Evolutionary conservation across 2,888 invertebrate species (phyloP).

Genomic region (Conomelus anceps): DNA sequence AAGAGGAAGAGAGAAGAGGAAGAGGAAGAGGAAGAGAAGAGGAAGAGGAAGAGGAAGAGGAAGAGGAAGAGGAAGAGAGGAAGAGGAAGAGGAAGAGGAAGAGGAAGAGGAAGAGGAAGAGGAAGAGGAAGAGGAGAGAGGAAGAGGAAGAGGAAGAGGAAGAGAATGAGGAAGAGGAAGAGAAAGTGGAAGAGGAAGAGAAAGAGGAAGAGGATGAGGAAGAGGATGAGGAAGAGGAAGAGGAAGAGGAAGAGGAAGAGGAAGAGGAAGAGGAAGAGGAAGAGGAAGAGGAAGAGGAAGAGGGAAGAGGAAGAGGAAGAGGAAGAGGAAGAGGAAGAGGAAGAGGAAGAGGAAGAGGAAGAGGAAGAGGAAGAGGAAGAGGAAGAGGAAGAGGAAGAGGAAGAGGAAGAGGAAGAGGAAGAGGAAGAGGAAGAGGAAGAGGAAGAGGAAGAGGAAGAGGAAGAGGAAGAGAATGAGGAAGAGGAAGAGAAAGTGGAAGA

Average conservation of each 20-base stretch:
- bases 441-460: background rate
- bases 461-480: background rate
- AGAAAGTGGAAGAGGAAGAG: no score
- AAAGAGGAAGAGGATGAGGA: no score
- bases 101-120: background rate
- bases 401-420: background rate
- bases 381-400: conserved; percentile 2
- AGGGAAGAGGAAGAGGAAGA: no score
- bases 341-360: no score
- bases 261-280: no score
- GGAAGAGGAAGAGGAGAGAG: background rate
- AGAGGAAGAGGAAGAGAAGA: background rate
- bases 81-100: background rate
- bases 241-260: no score
- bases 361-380: background rate
- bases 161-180: no score
- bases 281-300: no score
- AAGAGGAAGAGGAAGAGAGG: background rate
- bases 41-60: background rate
- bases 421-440: conserved; percentile 6
- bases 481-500: background rate
- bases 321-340: no score
- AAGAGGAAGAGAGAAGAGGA: background rate
- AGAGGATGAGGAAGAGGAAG: no score
- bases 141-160: background rate